Conservation (phyloP, 2,797 vertebrate genomes). For the Choloepus didactylus region DNA sequence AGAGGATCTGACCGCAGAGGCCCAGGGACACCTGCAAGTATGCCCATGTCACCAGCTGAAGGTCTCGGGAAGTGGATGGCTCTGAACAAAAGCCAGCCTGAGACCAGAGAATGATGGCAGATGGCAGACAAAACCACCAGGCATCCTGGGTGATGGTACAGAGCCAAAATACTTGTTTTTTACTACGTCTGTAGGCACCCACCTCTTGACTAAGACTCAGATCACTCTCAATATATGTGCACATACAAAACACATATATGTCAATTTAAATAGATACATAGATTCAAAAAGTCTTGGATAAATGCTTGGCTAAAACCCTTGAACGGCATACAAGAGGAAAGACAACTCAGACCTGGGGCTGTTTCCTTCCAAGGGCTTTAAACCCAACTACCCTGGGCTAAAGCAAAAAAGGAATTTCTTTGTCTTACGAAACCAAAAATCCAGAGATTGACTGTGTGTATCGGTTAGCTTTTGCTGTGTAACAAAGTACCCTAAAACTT, state of each 20-base stretch:
- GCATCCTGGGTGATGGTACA: accelerated
- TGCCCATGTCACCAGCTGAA: background rate
- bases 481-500: background rate
- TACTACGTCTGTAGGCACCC: background rate
- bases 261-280: background rate
- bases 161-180: accelerated
- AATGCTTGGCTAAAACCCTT: background rate
- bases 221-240: background rate
- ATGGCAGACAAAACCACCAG: background rate
- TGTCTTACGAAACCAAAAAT: no score
- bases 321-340: accelerated
- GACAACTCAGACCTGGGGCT: background rate
- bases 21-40: background rate
- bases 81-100: background rate
- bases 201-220: background rate
- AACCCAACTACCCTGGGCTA: background rate
- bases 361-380: background rate
- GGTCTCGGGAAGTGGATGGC: background rate
- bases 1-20: background rate
- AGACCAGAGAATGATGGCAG: background rate
- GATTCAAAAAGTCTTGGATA: background rate
- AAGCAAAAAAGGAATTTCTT: background rate
- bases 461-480: background rate
- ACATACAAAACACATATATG: background rate
- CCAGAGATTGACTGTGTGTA: no score